Percentiles rank a stretch among this genome's conserved stretches.
phyloP scores from a whole-genome alignment of 2,797 vertebrate genomes.

The Hafferia zeledoni region DNA sequence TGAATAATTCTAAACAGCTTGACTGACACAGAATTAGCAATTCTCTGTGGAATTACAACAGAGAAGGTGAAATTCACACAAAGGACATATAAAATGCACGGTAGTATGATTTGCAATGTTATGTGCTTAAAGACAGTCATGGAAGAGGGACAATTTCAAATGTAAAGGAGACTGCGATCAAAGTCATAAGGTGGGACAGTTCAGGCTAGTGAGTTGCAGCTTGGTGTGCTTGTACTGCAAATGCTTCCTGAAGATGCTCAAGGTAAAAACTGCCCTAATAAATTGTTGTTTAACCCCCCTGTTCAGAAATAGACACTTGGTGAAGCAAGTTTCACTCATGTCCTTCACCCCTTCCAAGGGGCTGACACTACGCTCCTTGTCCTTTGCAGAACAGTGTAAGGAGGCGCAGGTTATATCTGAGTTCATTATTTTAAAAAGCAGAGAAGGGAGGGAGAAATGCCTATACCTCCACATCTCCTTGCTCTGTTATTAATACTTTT shows the following conservation, averaged over 20 bases:
- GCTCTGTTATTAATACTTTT: constrained; percentile 56
- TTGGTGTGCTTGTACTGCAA: neutral
- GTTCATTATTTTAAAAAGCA: neutral
- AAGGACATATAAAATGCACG: neutral
- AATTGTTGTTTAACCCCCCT: neutral
- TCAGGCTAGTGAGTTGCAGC: neutral
- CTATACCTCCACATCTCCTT: constrained; percentile 22
- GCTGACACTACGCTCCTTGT: neutral
- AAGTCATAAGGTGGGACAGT: neutral
- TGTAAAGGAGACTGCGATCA: neutral
- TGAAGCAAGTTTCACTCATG: neutral
- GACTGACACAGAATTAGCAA: neutral
- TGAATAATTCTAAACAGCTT: neutral
- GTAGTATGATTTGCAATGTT: neutral
- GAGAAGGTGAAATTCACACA: neutral
- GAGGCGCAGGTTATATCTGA: neutral
- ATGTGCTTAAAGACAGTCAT: neutral
- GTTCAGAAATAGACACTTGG: neutral
- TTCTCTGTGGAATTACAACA: neutral
- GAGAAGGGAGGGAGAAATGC: neutral
- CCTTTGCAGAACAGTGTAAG: neutral
- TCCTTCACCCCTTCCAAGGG: neutral
- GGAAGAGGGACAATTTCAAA: neutral
- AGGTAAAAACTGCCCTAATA: neutral
- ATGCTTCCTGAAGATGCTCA: neutral